Base-by-base conservation (phyloP, 2,888 invertebrate species). In the Himalopsyche tibetana region DNA sequence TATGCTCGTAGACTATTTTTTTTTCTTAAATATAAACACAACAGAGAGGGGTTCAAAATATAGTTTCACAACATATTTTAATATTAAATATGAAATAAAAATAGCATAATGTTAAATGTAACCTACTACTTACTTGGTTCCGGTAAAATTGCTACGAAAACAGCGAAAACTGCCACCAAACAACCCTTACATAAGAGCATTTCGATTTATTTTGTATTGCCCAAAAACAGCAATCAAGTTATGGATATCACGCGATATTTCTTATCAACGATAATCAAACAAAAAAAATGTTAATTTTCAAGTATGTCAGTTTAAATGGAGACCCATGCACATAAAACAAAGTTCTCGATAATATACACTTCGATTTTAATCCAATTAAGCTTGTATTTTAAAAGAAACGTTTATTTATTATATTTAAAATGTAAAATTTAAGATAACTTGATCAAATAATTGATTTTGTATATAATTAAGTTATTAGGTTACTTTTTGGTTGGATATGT, bases 101-200 rank as follows among this genome's bases (percentile, higher is more conserved):
- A 63, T 28, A 19, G 3, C 19, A 12, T 63, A n/a, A 63, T 63
- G 4, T 19, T 6, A 15, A 3, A 63, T 5, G 19, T 38, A 74
- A 74, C 38, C 19, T 69, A 74, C 19, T 38, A 74, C 74, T 74
- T 74, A 74, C 74, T 38, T 74, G 74, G 74, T 38, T 74, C 74
- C 38, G 74, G 74, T 38, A 74, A 36, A 38, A 74, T 74, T 38
- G 74, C 74, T 74, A 74, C 12, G 74, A 74, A 36, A 74, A 74
- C 36, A 74, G 38, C 74, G 9, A 74, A 36, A 74, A 74, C 74
- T 38, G 74, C 74, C 74, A 74, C 74, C 19, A 74, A 74, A 74
- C 74, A 74, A 9, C 74, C 74, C 74, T 74, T 74, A 74, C 38
- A 74, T 74, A 74, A 74, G 19, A 74, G 74, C 74, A 74, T 74